Evolutionary conservation across 1,140 invertebrate genomes (phyloP).

Genomic region (Eupeodes corollae): DNA sequence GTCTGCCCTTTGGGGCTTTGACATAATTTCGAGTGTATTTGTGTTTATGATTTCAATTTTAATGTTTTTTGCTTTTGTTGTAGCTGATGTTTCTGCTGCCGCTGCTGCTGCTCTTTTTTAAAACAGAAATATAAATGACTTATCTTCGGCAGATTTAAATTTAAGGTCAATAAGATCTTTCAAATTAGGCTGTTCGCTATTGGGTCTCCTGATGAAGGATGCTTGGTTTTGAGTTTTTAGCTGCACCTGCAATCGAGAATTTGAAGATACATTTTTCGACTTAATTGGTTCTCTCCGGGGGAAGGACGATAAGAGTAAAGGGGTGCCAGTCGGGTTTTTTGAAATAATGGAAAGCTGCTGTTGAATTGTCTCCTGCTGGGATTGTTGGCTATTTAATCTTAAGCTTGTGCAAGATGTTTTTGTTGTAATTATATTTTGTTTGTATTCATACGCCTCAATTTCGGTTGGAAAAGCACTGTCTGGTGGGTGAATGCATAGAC

Average conservation of each 20-base stretch:
- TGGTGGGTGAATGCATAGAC: slow-evolving; percentile 46
- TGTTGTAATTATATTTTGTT: slow-evolving; percentile 13
- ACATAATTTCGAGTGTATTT: slow-evolving; percentile 16
- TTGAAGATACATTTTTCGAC: too few relatives aligned
- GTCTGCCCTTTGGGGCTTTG: slow-evolving; percentile 6
- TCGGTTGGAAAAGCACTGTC: slow-evolving; percentile 7
- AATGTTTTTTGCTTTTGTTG: slow-evolving; percentile 16
- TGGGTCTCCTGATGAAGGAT: too few relatives aligned
- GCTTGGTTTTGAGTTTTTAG: too few relatives aligned
- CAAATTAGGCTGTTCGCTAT: too few relatives aligned
- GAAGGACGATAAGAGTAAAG: too few relatives aligned
- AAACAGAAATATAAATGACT: not conserved
- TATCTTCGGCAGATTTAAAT: not conserved
- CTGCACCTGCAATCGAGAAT: too few relatives aligned
- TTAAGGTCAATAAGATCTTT: too few relatives aligned
- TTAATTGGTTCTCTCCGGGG: too few relatives aligned
- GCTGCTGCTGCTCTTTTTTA: slow-evolving; percentile 6
- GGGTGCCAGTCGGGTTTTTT: not conserved
- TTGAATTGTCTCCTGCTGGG: slow-evolving; percentile 15
- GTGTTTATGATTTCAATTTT: slow-evolving; percentile 28
- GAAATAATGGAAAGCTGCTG: slow-evolving; percentile 8
- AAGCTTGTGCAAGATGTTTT: not conserved
- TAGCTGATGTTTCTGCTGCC: slow-evolving; percentile 21
- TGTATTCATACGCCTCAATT: slow-evolving; percentile 36
- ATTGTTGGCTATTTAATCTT: not conserved